Evolutionary conservation across 2,113 vertebrate genomes (phyloP).

Genomic region (Hippocampus mohnikei): DNA sequence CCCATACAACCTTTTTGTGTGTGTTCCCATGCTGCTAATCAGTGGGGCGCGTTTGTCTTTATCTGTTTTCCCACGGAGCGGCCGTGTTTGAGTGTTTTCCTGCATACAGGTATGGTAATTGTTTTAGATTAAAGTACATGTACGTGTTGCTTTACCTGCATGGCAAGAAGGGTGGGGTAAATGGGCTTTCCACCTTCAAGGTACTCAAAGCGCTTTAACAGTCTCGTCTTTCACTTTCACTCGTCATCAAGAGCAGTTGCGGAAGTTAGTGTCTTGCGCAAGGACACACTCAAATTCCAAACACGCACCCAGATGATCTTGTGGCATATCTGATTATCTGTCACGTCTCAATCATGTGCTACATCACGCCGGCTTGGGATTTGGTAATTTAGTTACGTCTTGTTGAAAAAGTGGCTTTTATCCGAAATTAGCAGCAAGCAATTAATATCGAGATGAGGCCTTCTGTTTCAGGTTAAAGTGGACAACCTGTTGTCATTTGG

Average conservation of each 20-base stretch:
- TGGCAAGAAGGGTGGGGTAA: too few relatives aligned
- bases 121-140: background rate
- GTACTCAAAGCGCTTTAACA: too few relatives aligned
- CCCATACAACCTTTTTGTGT: background rate
- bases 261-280: too few relatives aligned
- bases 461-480: constrained; percentile 15
- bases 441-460: constrained; percentile 22
- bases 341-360: background rate
- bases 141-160: background rate
- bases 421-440: background rate
- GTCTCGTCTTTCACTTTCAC: too few relatives aligned
- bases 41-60: background rate
- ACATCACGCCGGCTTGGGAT: background rate
- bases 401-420: too few relatives aligned
- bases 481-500: constrained; percentile 23
- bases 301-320: background rate
- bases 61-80: background rate
- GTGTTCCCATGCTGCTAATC: background rate
- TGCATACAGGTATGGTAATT: background rate
- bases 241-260: too few relatives aligned
- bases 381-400: background rate
- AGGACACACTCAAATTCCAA: too few relatives aligned
- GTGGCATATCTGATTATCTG: background rate
- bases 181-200: too few relatives aligned
- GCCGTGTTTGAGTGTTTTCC: background rate